phyloP scores from a whole-genome alignment of 2,888 invertebrate genomes.

The Torymus auratus region DNA sequence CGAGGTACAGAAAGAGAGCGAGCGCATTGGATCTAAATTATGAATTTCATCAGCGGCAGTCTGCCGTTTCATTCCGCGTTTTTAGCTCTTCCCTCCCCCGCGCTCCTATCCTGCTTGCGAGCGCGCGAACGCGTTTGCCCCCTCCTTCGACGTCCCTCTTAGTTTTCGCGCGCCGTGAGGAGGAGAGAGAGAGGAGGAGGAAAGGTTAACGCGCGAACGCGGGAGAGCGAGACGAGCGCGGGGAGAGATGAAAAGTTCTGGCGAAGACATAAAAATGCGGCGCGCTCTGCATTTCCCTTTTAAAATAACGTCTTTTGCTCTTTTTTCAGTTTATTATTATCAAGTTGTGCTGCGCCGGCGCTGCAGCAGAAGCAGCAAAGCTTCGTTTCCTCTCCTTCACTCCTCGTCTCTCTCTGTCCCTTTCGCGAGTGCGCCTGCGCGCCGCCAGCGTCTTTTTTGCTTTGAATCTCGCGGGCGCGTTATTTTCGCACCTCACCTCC shows the following conservation, averaged over 20 bases:
- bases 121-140: constrained; percentile 9
- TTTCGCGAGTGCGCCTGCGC: constrained; percentile 25
- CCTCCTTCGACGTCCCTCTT: constrained; percentile 59
- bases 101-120: constrained; percentile 14
- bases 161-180: constrained; percentile 51
- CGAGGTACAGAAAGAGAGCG: constrained; percentile 71
- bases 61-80: constrained; percentile 62
- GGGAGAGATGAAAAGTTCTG: constrained; percentile 59
- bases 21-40: constrained; percentile 77
- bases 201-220: constrained; percentile 42
- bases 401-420: constrained; percentile 23
- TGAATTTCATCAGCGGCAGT: constrained; percentile 76
- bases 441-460: constrained; percentile 9
- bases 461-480: constrained; percentile 21
- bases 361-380: constrained; percentile 29
- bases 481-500: constrained; percentile 22
- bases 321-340: constrained; percentile 77
- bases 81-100: constrained; percentile 60
- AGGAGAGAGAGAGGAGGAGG: constrained; percentile 43
- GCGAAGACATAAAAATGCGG: constrained; percentile 75
- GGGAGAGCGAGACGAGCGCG: constrained; percentile 34
- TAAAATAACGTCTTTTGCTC: constrained; percentile 76
- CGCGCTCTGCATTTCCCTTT: constrained; percentile 76
- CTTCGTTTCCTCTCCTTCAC: constrained; percentile 13
- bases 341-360: constrained; percentile 73